These are phyloP conservation scores for Ligdia adustata DNA, from an alignment of 2,888 invertebrate genomes.

Conservation along the genomic window DNA sequence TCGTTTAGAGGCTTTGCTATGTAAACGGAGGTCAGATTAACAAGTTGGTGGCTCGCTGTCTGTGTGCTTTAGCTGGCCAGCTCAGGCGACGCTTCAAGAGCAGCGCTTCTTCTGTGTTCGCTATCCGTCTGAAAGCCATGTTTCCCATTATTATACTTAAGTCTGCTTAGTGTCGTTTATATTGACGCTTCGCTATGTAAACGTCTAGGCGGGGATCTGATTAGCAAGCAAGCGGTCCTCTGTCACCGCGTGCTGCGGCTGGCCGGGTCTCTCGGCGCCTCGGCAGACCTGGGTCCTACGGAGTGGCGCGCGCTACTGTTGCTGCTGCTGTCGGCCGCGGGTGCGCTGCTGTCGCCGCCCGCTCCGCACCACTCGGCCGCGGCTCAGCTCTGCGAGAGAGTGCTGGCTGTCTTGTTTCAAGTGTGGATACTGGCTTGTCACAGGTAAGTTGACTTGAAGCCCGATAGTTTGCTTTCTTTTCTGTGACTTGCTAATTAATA, in stretches of 20 bases:
- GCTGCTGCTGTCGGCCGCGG: conserved; percentile 92
- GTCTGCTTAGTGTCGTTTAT: neutral
- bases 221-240: conserved; percentile 96
- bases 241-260: conserved; percentile 96
- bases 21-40: too few relatives aligned
- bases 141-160: too few relatives aligned
- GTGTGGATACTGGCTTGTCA: conserved; percentile 35
- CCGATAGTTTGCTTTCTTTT: too few relatives aligned
- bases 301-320: conserved; percentile 96
- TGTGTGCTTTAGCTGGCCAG: too few relatives aligned
- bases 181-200: too few relatives aligned
- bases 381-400: conserved; percentile 96
- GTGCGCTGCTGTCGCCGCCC: conserved; percentile 95
- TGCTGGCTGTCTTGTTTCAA: conserved; percentile 96
- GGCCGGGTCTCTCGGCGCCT: conserved; percentile 87
- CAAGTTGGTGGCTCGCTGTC: too few relatives aligned
- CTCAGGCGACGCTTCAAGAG: too few relatives aligned
- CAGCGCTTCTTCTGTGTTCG: too few relatives aligned
- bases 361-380: conserved; percentile 97
- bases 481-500: too few relatives aligned
- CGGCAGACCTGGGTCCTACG: conserved; percentile 87
- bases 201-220: conserved; percentile 91
- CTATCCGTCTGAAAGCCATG: too few relatives aligned
- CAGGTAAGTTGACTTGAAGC: conserved; percentile 18
- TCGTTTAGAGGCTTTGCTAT: too few relatives aligned